phyloP scores from a whole-genome alignment of 2,888 invertebrate species.

The Punctoribates punctum region DNA sequence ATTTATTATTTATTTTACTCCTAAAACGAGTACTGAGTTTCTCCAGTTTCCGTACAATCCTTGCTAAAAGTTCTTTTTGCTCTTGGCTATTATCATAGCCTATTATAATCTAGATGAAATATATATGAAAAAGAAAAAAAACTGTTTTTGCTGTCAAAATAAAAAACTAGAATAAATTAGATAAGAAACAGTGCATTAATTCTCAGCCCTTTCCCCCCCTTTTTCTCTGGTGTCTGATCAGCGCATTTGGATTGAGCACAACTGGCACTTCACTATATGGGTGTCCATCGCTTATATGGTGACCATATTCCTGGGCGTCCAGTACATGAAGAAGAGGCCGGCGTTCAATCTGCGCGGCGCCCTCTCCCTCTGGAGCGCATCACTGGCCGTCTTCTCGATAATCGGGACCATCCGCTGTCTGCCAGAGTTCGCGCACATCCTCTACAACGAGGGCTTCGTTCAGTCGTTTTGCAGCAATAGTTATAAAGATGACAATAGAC shows the following conservation, averaged over 20 bases:
- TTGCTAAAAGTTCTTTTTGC: neutral
- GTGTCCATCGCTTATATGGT: conserved; percentile 25
- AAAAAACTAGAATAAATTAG: too few species aligned
- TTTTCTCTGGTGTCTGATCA: too few species aligned
- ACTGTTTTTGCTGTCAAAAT: too few species aligned
- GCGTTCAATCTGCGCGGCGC: conserved; percentile 83
- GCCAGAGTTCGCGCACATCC: conserved; percentile 83
- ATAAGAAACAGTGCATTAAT: neutral
- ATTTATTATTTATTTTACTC: neutral
- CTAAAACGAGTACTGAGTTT: too few species aligned
- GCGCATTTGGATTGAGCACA: neutral
- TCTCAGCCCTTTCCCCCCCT: neutral
- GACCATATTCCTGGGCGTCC: conserved; percentile 19
- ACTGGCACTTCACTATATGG: conserved; percentile 29
- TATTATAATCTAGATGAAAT: too few species aligned
- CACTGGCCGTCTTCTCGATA: conserved; percentile 88
- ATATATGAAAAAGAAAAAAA: too few species aligned
- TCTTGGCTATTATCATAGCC: too few species aligned
- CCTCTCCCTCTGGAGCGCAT: conserved; percentile 85
- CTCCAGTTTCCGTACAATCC: neutral
- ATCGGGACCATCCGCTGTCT: conserved; percentile 78
- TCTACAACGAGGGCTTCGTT: conserved; percentile 83
- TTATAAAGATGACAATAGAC: conserved; percentile 84
- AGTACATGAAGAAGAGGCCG: conserved; percentile 82
- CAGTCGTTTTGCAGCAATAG: conserved; percentile 94